Evolutionary conservation across 2,888 invertebrate species (phyloP), one percentile per base, ranked within the genome.

Genomic region (Bombyx huttoni): DNA sequence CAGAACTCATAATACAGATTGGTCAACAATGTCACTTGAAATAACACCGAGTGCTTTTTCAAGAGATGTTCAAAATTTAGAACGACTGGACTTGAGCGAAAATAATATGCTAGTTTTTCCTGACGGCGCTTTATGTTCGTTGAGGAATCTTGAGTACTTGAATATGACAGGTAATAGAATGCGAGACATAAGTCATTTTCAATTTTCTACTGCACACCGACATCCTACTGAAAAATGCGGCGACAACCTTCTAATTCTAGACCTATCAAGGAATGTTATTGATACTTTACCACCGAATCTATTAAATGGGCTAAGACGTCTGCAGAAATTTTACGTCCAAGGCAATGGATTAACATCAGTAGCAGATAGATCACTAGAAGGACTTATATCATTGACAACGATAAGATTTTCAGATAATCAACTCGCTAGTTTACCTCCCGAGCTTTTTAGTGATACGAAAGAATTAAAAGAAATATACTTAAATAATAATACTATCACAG

Each of bases 41-140:
- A 90, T 95, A 57, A 92, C 94, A 47, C 90, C 91, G 13, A 91
- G 93, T 51, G 93, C 94, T 46, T 94, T 94, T 75, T 91, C 92
- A 56, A 91, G 93, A 65, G 94, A 94, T 66, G 90, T 94, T 13
- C 91, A 91, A 58, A 90, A 93, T 60, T 83, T 95, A 56, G 94
- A 94, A 74, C 89, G 92, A 62, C 85, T 95, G 59, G 94, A 95
- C 77, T 82, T 95, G 13, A 93, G 93, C 58, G 92, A 94, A 78
- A 95, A 95, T 76, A 94, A 94, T 76, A 94, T 95, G 90, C 92
- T 94, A 90, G 91, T 90, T 59, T 89, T 95, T 67, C 94, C 94
- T 50, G 93, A 94, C 65, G 94, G 93, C 52, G 92, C 93, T 14
- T 83, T 95, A 53, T 95, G 95, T 68, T 91, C 94, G n/a, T 79